Evolutionary conservation across 2,888 invertebrate species (phyloP).

Genomic region (Crocallis elinguaria): DNA sequence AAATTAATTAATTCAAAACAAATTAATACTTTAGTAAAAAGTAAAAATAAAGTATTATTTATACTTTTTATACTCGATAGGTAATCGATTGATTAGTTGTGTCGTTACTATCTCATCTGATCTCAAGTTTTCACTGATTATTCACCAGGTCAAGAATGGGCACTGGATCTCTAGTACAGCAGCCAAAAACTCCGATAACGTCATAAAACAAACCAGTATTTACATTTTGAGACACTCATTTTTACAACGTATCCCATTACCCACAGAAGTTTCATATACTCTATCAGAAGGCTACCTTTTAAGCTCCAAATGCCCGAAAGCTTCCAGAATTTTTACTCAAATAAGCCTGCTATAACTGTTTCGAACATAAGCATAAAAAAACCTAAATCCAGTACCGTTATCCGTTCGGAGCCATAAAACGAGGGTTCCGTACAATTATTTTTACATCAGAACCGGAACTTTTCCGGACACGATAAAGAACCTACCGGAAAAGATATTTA

Average conservation of each 20-base stretch:
- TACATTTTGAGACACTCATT: no score
- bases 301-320: constrained; percentile 16
- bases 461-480: constrained; percentile 65
- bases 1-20: no score
- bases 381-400: constrained; percentile 51
- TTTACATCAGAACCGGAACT: constrained; percentile 67
- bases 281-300: constrained; percentile 2
- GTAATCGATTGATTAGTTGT: no score
- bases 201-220: no score
- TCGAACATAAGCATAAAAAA: constrained; percentile 48
- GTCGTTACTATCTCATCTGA: no score
- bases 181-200: no score
- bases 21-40: no score
- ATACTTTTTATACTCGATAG: no score
- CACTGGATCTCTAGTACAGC: no score
- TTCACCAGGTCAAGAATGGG: no score
- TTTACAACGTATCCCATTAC: not conserved
- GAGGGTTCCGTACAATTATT: constrained; percentile 62
- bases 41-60: no score
- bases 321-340: constrained; percentile 23
- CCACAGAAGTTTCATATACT: constrained; percentile 1
- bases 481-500: constrained; percentile 65
- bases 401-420: constrained; percentile 53
- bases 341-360: constrained; percentile 43
- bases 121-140: no score